Base-by-base conservation (phyloP, 2,797 vertebrate genomes). In the Molossus molossus region DNA sequence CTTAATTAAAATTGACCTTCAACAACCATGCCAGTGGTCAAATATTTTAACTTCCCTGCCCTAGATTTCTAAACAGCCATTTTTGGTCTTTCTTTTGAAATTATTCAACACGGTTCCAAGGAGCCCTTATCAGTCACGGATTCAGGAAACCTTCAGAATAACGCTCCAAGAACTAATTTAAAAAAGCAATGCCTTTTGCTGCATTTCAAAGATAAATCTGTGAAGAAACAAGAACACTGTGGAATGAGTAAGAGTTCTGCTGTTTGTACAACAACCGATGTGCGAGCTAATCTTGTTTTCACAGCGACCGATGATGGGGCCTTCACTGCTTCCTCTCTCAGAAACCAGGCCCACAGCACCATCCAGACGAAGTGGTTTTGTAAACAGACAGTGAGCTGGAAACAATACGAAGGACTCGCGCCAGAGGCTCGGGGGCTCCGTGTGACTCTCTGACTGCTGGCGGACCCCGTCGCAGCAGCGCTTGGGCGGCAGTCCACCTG, bases 281-380 rank as follows among this genome's bases (percentile, higher is more conserved):
- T 58, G 27, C 40, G 85, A 48, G 60, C 86, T 96, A 94, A 96
- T 97, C 91, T 95, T 94, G 94, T 93, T 94, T 95, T 80, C 90
- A 95, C 96, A 95, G 94, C 55, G 75, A 80, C 86, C 65, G 50
- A 20, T 21, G 21, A 17, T 1, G 37, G 55, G 9, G 18, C 21
- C 76, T 87, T 69, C 21, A 13, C 58, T n/a, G 21, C 50, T 91
- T 88, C 73, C 70, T 57, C 70, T 57, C 57, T 86, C n/a, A 6
- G 64, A 95, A 92, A 80, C 2, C 14, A 57, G 70, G 25, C 37
- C 79, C 33, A 17, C 62, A 82, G 50, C 20, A 27, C 69, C 48
- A 76, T 91, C 50, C 67, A 75, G 94, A 91, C 2, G 1, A 72
- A 90, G 92, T n/a, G 53, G 55, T 65, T 87, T 79, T 69, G 64